Conservation (phyloP, 2,797 vertebrate species). For the Trachops cirrhosus region DNA sequence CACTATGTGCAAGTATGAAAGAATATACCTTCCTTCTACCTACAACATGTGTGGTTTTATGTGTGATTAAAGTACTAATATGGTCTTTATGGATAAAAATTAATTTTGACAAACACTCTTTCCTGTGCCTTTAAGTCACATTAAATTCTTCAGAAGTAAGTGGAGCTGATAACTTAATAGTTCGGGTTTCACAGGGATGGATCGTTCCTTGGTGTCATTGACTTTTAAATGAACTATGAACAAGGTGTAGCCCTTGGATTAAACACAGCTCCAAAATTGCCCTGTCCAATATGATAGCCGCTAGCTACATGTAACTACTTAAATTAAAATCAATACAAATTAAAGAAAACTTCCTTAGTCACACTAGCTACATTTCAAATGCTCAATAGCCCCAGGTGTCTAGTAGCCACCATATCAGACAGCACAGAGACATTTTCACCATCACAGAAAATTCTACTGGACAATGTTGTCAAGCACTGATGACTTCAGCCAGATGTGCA, state of each 20-base stretch:
- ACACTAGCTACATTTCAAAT: neutral
- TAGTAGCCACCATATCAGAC: neutral
- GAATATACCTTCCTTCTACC: neutral
- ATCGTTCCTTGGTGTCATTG: neutral
- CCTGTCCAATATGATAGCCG: neutral
- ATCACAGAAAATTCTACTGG: neutral
- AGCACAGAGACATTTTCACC: neutral
- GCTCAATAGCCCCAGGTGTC: neutral
- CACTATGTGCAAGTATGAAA: neutral
- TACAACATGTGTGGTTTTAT: neutral
- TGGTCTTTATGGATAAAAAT: neutral
- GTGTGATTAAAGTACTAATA: neutral
- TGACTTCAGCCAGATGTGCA: neutral
- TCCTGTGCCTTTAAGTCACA: neutral
- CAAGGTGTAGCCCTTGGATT: constrained; percentile 2
- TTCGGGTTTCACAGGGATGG: neutral
- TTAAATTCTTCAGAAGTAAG: neutral
- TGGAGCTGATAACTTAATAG: constrained; percentile 35
- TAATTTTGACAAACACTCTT: neutral
- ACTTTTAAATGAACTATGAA: constrained; percentile 24
- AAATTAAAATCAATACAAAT: constrained; percentile 37
- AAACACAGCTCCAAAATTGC: neutral
- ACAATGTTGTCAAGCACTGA: neutral
- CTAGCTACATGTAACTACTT: neutral
- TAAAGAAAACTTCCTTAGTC: neutral